Evolutionary conservation across 2,888 invertebrate species (phyloP), one percentile per base, ranked within the genome.

Genomic region (Drosophila mayaguana): DNA sequence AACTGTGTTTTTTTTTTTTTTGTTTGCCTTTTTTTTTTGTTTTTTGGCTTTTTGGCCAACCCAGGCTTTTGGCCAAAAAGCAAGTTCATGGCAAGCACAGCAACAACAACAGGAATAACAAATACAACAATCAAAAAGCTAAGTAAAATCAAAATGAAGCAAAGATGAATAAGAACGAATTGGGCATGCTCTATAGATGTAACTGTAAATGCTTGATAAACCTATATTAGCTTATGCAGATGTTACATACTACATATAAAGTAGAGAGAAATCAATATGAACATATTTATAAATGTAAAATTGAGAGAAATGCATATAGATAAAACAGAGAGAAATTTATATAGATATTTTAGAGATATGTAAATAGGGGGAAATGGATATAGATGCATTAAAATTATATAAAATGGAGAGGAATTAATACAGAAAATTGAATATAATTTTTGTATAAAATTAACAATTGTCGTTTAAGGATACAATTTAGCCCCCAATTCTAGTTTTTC

Each of bases 11-110:
- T 32, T 32, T n/a, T n/a, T 36, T 14, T 36, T 6, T 14, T 36
- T 1, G n/a, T n/a, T n/a, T n/a, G n/a, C n/a, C 1, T 46, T 4
- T 2, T 16, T 7, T 45, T 45, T 45, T 12, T 42, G 9, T 16
- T 25, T 46, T 25, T 28, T n/a, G 16, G n/a, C 48, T 32, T 50
- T 32, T 53, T 40, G 54, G 54, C 40, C 65, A 45, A 25, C 20
- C 25, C 50, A 54, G 45, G 45, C 60, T 46, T 55, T 55, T 59
- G 62, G 63, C 60, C 65, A 59, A 38, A 56, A 69, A 62, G 67
- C 65, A 80, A 78, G 79, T 79, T 79, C 79, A 75, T 46, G 68
- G 64, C 57, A 43, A n/a, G n/a, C n/a, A 22, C 45, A 48, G 55
- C 57, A 80, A 71, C 48, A 45, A 18, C 45, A 45, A 48, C 25